phyloP scores from a whole-genome alignment of 2,888 invertebrate species.

The Agrochola lota region DNA sequence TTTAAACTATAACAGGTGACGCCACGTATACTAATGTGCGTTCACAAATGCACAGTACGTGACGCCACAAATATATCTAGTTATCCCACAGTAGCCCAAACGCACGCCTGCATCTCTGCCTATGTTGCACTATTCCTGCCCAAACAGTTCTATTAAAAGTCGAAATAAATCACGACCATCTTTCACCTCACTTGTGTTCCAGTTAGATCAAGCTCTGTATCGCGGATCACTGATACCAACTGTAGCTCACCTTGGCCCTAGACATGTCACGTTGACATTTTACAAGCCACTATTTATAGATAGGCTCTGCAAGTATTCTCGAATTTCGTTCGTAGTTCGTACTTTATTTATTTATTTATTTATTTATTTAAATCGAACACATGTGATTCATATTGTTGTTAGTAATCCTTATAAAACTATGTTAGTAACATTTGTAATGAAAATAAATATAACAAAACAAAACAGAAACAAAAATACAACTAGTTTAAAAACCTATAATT shows the following conservation, averaged over 20 bases:
- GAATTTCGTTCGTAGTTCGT: neutral
- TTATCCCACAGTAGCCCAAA: neutral
- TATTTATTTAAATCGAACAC: too few relatives aligned
- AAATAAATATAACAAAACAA: too few relatives aligned
- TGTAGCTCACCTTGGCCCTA: conserved; percentile 53
- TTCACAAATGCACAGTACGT: too few relatives aligned
- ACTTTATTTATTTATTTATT: too few relatives aligned
- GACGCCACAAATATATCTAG: neutral
- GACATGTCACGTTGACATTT: conserved; percentile 54
- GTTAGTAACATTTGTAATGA: too few relatives aligned
- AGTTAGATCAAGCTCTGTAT: conserved; percentile 2
- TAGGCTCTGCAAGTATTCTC: conserved; percentile 16
- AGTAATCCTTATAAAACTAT: too few relatives aligned
- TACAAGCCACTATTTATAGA: conserved; percentile 37
- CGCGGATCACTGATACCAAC: conserved; percentile 18
- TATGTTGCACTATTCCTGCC: neutral
- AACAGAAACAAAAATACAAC: too few relatives aligned
- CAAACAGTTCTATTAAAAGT: neutral
- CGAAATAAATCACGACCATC: conserved; percentile 14
- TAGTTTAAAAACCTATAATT: too few relatives aligned
- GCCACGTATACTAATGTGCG: too few relatives aligned
- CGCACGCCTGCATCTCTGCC: neutral
- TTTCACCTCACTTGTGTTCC: conserved; percentile 24
- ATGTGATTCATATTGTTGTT: too few relatives aligned
- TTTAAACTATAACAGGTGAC: too few relatives aligned